Conservation (phyloP, 1,140 invertebrate species). For the Nasonia giraulti region DNA sequence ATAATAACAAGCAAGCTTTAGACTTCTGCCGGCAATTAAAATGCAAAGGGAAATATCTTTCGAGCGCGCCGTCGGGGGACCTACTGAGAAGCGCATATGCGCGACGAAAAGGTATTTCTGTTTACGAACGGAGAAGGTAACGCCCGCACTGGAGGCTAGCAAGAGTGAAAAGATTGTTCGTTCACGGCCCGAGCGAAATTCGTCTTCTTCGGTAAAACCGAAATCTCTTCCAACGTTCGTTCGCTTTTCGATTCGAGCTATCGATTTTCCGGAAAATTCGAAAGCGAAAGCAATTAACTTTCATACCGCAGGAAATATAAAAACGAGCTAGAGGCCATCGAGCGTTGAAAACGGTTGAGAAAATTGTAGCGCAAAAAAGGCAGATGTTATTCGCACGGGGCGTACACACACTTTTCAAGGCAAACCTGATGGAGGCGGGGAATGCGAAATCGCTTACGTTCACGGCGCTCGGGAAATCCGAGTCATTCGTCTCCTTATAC, state of each 20-base stretch:
- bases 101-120: not conserved
- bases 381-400: not conserved
- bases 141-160: not conserved
- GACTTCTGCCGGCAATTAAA: constrained; percentile 33
- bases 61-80: not conserved
- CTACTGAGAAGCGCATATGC: not conserved
- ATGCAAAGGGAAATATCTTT: constrained; percentile 35
- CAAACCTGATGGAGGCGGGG: not conserved
- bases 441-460: not conserved
- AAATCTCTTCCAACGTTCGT: not conserved
- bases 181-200: not conserved
- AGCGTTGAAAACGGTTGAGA: not conserved
- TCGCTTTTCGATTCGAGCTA: not conserved
- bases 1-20: constrained; percentile 34
- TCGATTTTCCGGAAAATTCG: not conserved
- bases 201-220: not conserved
- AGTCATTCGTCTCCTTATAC: not conserved
- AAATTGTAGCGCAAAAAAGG: not conserved
- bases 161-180: not conserved
- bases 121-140: constrained; percentile 32
- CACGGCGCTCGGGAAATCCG: not conserved
- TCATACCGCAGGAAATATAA: not conserved
- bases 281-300: not conserved
- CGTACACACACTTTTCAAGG: not conserved
- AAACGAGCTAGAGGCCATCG: not conserved